A percentile compares a stretch with the other conserved stretches of the same genome.
These are phyloP conservation scores for Charadrius vociferus DNA, from an alignment of 2,113 vertebrate species.

Conservation along the genomic window DNA sequence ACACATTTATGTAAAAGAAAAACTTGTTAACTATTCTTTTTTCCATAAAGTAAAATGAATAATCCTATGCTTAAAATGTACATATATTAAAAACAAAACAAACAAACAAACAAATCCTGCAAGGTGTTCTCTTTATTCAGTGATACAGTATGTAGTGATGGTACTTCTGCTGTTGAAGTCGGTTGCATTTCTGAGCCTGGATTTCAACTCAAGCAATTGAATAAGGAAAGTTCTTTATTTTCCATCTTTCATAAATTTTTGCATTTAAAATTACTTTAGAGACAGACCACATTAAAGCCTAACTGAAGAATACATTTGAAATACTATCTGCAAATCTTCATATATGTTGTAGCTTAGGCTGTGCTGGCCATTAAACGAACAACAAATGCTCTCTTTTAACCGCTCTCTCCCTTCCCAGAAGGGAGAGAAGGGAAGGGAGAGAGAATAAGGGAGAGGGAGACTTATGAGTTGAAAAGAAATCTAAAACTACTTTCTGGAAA, in stretches of 20 bases:
- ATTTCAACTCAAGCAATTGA: neutral
- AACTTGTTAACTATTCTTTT: neutral
- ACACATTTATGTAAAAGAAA: neutral
- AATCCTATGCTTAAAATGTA: neutral
- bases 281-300: neutral
- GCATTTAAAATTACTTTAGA: neutral
- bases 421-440: neutral
- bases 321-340: neutral
- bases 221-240: neutral
- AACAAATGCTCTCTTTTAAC: neutral
- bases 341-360: neutral
- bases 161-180: neutral
- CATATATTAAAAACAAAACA: neutral
- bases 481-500: neutral
- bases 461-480: neutral
- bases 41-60: neutral
- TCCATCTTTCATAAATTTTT: neutral
- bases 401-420: neutral
- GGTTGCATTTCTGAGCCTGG: neutral
- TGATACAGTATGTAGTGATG: neutral
- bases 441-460: neutral
- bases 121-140: neutral
- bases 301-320: neutral
- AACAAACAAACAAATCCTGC: neutral
- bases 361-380: neutral